phyloP scores from a whole-genome alignment of 2,797 vertebrate species.

The Lacerta agilis region DNA sequence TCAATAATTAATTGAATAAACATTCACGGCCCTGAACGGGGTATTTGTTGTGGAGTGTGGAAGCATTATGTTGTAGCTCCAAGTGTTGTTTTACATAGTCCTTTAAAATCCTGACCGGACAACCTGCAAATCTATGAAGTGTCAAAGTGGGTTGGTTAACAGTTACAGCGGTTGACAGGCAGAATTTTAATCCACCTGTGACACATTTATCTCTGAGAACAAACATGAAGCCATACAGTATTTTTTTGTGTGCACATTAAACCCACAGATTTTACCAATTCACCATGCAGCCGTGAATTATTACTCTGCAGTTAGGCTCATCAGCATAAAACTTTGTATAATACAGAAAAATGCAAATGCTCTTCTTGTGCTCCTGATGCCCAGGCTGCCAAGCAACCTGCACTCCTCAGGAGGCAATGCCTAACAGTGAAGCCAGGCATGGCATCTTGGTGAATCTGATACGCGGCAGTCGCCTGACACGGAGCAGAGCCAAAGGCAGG shows the following conservation, averaged over 20 bases:
- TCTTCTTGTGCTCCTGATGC: not conserved
- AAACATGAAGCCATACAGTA: not conserved
- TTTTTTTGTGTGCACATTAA: not conserved
- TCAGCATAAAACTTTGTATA: not conserved
- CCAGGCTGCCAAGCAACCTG: not conserved
- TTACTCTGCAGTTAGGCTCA: slow-evolving; percentile 10
- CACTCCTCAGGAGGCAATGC: not conserved
- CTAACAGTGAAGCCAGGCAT: not conserved
- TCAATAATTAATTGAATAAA: slow-evolving; percentile 40
- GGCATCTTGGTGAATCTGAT: not conserved
- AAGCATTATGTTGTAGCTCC: slow-evolving; percentile 41
- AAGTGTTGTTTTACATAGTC: slow-evolving; percentile 26
- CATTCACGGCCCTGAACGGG: slow-evolving; percentile 6
- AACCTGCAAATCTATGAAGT: slow-evolving; percentile 27
- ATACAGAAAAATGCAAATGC: not conserved
- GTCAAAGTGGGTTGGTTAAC: slow-evolving; percentile 3
- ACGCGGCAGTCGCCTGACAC: not conserved
- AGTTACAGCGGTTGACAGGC: not conserved
- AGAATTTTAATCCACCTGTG: slow-evolving; percentile 21
- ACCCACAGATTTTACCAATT: slow-evolving; percentile 16
- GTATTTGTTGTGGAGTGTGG: slow-evolving; percentile 40
- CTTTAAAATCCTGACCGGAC: slow-evolving; percentile 13
- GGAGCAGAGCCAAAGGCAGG: not conserved
- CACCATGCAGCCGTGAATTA: not conserved
- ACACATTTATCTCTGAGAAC: not conserved